Percentiles rank a stretch among this genome's conserved stretches.
phyloP scores from a whole-genome alignment of 1,140 invertebrate species.

The Lysiphlebus fabarum region DNA sequence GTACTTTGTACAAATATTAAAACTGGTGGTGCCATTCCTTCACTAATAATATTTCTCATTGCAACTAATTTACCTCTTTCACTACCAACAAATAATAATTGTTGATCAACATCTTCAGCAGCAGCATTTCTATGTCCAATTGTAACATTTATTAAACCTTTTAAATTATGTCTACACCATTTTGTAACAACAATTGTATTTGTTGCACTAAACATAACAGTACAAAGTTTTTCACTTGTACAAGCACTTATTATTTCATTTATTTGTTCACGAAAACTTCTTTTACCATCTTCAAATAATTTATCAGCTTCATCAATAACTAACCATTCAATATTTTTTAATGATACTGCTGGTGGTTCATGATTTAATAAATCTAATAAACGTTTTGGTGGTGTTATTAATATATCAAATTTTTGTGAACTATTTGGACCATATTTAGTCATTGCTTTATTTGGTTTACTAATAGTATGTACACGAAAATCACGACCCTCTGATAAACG shows the following conservation, averaged over 20 bases:
- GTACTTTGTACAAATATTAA: slow-evolving; percentile 87
- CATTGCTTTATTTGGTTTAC: slow-evolving; percentile 64
- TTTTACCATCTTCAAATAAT: slow-evolving; percentile 79
- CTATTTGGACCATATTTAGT: slow-evolving; percentile 64
- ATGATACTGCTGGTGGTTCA: slow-evolving; percentile 69
- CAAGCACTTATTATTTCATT: slow-evolving; percentile 78
- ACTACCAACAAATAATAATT: slow-evolving; percentile 86
- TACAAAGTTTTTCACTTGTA: slow-evolving; percentile 58
- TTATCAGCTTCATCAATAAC: slow-evolving; percentile 95
- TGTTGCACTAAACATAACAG: slow-evolving; percentile 90
- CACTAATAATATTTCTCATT: slow-evolving; percentile 72
- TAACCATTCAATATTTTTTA: slow-evolving; percentile 84
- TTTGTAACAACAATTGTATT: slow-evolving; percentile 84
- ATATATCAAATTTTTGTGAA: slow-evolving; percentile 75
- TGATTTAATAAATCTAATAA: slow-evolving; percentile 83
- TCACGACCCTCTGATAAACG: slow-evolving; percentile 71
- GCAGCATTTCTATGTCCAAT: slow-evolving; percentile 89
- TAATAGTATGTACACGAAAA: slow-evolving; percentile 71
- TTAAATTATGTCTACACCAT: slow-evolving; percentile 84
- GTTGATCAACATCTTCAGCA: slow-evolving; percentile 81
- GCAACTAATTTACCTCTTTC: slow-evolving; percentile 90
- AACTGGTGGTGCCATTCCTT: slow-evolving; percentile 86
- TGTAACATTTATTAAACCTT: slow-evolving; percentile 77
- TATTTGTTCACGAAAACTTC: slow-evolving; percentile 85
- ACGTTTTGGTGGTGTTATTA: slow-evolving; percentile 95